A percentile compares a stretch with the other conserved stretches of the same genome.
Evolutionary conservation across 2,113 vertebrate genomes (phyloP).

Genomic region (Perccottus glenii): DNA sequence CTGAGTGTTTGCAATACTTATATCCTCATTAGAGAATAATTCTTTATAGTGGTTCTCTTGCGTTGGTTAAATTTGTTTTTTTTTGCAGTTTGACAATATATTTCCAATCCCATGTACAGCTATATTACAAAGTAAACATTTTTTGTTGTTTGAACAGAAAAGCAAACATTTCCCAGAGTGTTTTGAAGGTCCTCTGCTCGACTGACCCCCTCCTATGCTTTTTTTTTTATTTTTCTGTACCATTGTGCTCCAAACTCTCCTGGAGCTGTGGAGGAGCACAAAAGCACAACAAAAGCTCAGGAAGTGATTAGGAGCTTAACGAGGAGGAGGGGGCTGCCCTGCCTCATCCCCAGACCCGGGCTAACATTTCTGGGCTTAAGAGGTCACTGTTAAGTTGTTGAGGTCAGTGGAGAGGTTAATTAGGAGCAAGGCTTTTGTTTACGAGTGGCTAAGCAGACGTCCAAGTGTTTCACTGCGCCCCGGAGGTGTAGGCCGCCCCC

Average conservation of each 20-base stretch:
- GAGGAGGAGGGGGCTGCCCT: conserved; percentile 43
- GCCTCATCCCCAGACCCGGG: conserved; percentile 55
- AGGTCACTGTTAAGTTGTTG: conserved; percentile 70
- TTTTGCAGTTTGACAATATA: too few species aligned
- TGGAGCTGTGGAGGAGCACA: conserved; percentile 46
- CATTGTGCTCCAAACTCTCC: conserved; percentile 58
- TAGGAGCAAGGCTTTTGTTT: conserved; percentile 71
- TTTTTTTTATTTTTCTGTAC: conserved; percentile 23
- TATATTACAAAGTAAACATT: too few species aligned
- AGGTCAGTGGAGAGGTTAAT: conserved; percentile 75
- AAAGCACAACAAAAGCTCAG: conserved; percentile 70
- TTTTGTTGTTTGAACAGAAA: too few species aligned
- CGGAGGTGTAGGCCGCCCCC: conserved; percentile 4
- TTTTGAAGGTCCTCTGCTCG: too few species aligned
- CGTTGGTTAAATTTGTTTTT: too few species aligned
- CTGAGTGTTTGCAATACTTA: too few species aligned
- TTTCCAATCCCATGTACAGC: too few species aligned
- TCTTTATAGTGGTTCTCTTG: too few species aligned
- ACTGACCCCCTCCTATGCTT: not conserved
- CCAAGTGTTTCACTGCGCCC: not conserved
- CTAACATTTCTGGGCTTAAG: conserved; percentile 70
- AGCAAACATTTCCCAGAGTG: too few species aligned
- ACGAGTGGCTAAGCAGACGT: conserved; percentile 34
- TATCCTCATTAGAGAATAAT: too few species aligned
- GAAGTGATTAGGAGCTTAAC: conserved; percentile 76